Evolutionary conservation across 2,888 invertebrate genomes (phyloP), one percentile per base, ranked within the genome.

Genomic region (Plemyria rubiginata): DNA sequence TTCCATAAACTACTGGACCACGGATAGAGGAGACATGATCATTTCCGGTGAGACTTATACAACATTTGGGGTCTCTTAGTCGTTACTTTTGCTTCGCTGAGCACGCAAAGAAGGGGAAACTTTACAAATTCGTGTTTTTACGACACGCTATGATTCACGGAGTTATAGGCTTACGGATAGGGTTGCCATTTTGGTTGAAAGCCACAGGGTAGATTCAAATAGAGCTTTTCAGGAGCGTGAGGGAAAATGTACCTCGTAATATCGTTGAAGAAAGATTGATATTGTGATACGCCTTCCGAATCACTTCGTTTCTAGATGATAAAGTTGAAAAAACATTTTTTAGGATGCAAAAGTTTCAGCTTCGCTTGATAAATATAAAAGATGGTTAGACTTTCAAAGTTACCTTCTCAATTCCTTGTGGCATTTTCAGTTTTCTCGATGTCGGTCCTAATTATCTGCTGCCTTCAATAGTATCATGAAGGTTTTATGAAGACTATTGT

Each of bases 1-100:
- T 74, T 98, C 98, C 63, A 98, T 98, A 88, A 98, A 98, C 94
- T 98, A 98, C 87, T 98, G 98, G 98, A 97, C 97, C 60, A 97
- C 97, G 41, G 97, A 97, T 79, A 94, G 95, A 64, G 97, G 97
- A 66, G 97, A 97, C 86, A 98, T 98, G 97, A 97, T 98, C 81
- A 96, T 97, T 93, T 97, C 97, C 91, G 97, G 98, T 97, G 94
- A 95, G 93, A 80, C 77, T 77, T 71, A 70, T 75, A 62, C 71
- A 72, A 65, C 73, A 68, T 70, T 65, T 70, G 70, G 70, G 71
- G 70, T 67, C 63, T 64, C 69, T 58, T 53, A 59, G 68, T 68
- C 71, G 68, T 71, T 71, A 71, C 70, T 68, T 68, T 64, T 66
- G 65, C 71, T 68, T 66, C 67, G 67, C 62, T 65, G 68, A 66